Percentiles rank a stretch among this genome's conserved stretches.
Conservation (phyloP, 2,888 invertebrate genomes). For the Nemurella pictetii region DNA sequence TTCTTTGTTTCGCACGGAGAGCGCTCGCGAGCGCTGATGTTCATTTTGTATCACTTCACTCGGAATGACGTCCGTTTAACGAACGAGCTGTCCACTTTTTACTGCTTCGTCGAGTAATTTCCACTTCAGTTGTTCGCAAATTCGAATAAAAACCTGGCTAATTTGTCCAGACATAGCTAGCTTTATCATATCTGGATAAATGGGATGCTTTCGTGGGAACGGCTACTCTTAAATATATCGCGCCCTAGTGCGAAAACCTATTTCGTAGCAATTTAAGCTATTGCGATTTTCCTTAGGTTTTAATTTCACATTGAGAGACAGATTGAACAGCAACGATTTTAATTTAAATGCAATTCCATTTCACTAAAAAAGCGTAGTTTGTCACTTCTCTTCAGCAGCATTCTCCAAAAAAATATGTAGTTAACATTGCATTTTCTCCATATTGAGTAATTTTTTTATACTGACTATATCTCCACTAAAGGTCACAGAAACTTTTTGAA, state of each 20-base stretch:
- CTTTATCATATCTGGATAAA: not conserved
- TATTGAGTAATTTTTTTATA: too few relatives aligned
- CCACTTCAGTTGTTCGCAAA: constrained; percentile 9
- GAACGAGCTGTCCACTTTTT: constrained; percentile 21
- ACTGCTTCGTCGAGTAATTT: constrained; percentile 9
- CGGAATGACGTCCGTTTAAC: constrained; percentile 6
- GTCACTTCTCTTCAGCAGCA: too few relatives aligned
- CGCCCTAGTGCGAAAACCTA: not conserved
- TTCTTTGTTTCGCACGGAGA: not conserved
- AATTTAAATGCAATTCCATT: too few relatives aligned
- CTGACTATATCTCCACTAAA: too few relatives aligned
- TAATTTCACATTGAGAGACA: too few relatives aligned
- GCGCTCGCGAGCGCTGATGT: not conserved
- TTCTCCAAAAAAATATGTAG: too few relatives aligned
- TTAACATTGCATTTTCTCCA: too few relatives aligned
- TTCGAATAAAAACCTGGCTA: constrained; percentile 14
- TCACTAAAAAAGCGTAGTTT: too few relatives aligned
- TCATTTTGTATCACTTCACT: constrained; percentile 10
- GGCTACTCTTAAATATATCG: not conserved
- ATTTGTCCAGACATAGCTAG: constrained; percentile 10
- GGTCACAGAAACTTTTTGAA: too few relatives aligned
- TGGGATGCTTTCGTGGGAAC: not conserved
- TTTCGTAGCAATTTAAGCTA: not conserved
- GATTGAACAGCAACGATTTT: too few relatives aligned
- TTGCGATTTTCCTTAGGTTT: not conserved